These are phyloP conservation scores for Menidia menidia DNA, from an alignment of 2,797 vertebrate genomes.

Conservation along the genomic window DNA sequence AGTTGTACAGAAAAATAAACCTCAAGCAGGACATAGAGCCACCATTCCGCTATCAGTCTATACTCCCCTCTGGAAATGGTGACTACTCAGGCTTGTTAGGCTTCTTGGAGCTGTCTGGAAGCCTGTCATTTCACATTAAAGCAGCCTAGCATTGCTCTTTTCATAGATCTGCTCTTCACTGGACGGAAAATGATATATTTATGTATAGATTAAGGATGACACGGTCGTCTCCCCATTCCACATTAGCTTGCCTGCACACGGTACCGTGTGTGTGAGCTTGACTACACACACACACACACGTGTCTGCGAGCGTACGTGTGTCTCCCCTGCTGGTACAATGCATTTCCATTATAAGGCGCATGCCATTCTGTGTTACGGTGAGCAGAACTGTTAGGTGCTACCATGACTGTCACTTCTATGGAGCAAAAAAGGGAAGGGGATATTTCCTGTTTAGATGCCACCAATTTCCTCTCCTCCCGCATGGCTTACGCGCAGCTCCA, in stretches of 20 bases:
- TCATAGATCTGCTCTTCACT: slow-evolving; percentile 61
- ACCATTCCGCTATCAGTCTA: slow-evolving; percentile 33
- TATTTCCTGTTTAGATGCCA: slow-evolving; percentile 76
- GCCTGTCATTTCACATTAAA: slow-evolving; percentile 77
- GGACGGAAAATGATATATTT: slow-evolving; percentile 70
- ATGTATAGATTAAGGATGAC: slow-evolving; percentile 71
- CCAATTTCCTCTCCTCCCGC: slow-evolving; percentile 72
- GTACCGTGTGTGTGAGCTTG: slow-evolving; percentile 14
- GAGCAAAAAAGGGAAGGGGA: slow-evolving; percentile 53
- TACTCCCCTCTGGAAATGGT: slow-evolving; percentile 45
- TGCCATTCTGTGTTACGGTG: slow-evolving; percentile 66
- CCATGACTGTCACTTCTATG: slow-evolving; percentile 71
- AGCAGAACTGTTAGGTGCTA: slow-evolving; percentile 57
- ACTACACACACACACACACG: slow-evolving; percentile 20
- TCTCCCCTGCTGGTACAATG: slow-evolving; percentile 60
- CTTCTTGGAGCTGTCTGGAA: slow-evolving; percentile 61
- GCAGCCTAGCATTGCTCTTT: slow-evolving; percentile 54
- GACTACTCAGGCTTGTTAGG: slow-evolving; percentile 54
- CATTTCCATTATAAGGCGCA: slow-evolving; percentile 72
- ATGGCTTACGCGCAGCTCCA: slow-evolving; percentile 15
- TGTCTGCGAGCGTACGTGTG: slow-evolving; percentile 27
- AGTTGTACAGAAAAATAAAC: slow-evolving; percentile 43
- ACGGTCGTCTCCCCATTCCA: slow-evolving; percentile 51
- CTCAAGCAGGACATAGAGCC: slow-evolving; percentile 34
- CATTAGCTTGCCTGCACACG: slow-evolving; percentile 41